Conservation (phyloP, 53 echinoderm and acorn worm genomes). For the Antedon mediterranea region DNA sequence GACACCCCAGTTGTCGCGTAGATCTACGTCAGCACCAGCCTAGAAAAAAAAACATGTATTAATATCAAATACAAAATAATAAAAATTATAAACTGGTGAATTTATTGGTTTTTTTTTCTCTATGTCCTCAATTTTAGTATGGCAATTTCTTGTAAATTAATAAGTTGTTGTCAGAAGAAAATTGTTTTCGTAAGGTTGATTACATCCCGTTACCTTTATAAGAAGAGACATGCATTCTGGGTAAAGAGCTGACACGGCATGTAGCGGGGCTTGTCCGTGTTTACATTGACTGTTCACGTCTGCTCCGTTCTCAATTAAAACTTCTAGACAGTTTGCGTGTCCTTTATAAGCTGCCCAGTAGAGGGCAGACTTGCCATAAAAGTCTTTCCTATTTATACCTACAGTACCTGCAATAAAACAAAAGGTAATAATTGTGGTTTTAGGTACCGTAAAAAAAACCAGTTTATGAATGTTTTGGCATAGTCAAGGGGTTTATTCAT, state of each 20-base stretch:
- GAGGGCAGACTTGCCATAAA: conserved; percentile 2
- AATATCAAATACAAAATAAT: no score
- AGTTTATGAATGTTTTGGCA: no score
- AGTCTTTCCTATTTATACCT: conserved; percentile 6
- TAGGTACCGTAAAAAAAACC: no score
- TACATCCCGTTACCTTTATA: background rate
- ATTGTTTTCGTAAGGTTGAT: background rate
- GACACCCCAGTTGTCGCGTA: conserved; percentile 3
- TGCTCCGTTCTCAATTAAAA: conserved; percentile 1
- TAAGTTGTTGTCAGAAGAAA: no score
- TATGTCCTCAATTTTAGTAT: no score
- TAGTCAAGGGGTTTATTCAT: no score
- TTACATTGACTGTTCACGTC: conserved; percentile 11
- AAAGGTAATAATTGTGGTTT: no score
- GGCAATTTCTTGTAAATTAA: no score
- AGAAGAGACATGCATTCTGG: conserved; percentile 3
- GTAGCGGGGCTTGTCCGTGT: conserved; percentile 2
- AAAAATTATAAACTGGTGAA: no score
- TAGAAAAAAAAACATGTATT: background rate
- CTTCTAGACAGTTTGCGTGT: conserved; percentile 1
- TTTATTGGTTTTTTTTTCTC: no score
- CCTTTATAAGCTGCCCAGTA: conserved; percentile 11
- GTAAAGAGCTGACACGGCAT: conserved; percentile 4
- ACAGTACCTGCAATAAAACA: background rate
- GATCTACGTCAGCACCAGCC: conserved; percentile 2